These are phyloP conservation scores for Parapsyche elsis DNA, from an alignment of 1,140 invertebrate species.

Conservation along the genomic window DNA sequence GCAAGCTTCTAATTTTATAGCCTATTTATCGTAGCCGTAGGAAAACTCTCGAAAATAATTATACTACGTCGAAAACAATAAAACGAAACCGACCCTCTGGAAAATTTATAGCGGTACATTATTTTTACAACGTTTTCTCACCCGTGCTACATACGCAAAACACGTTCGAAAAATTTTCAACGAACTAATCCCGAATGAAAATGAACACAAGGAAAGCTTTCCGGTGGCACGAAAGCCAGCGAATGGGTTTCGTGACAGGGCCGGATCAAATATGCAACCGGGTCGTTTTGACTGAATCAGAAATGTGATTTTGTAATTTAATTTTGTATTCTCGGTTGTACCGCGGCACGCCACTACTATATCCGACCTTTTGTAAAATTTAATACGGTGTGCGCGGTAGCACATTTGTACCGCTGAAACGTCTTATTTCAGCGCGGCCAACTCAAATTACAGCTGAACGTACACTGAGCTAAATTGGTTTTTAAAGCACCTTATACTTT, in stretches of 20 bases:
- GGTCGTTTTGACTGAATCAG: constrained; percentile 32
- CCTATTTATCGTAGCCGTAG: constrained; percentile 7
- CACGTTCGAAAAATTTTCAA: not conserved
- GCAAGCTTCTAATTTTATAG: constrained; percentile 16
- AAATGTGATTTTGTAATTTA: constrained; percentile 39
- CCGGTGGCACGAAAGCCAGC: not conserved
- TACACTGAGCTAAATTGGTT: no score
- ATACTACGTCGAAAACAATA: constrained; percentile 4
- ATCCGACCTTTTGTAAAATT: constrained; percentile 33
- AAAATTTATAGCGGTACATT: no score
- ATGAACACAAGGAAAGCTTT: not conserved
- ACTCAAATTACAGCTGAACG: constrained; percentile 15
- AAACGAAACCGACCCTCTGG: not conserved
- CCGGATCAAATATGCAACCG: constrained; percentile 29
- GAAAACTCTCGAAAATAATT: constrained; percentile 8
- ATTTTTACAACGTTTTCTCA: no score
- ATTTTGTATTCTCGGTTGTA: constrained; percentile 19
- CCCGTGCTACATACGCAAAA: not conserved
- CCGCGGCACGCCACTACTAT: constrained; percentile 21
- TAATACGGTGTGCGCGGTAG: not conserved
- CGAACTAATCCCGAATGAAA: not conserved
- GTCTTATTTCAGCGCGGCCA: constrained; percentile 5
- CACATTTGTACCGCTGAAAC: constrained; percentile 18
- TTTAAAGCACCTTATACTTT: no score
- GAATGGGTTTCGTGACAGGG: constrained; percentile 11